phyloP scores from a whole-genome alignment of 1,140 invertebrate species.

The Hycleus cichorii region DNA sequence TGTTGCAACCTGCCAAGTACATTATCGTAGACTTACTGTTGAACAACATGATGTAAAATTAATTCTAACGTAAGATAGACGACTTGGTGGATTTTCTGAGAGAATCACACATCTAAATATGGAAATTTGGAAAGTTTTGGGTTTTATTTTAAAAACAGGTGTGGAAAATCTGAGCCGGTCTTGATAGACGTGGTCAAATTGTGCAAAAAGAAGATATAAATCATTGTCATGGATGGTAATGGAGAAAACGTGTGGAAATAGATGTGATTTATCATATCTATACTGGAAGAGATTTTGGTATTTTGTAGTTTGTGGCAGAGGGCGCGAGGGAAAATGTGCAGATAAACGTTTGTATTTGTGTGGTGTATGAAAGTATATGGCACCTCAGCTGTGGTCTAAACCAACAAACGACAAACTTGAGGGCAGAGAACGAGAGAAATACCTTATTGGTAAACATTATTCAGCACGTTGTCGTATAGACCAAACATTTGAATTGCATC shows the following conservation, averaged over 20 bases:
- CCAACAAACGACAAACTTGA: background rate
- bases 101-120: no score
- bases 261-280: conserved; percentile 21
- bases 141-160: background rate
- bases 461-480: background rate
- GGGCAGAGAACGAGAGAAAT: conserved; percentile 3
- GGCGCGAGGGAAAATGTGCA: no score
- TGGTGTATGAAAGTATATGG: background rate
- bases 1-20: no score
- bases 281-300: background rate
- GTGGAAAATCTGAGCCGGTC: conserved; percentile 1
- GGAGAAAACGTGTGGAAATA: conserved; percentile 18
- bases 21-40: no score
- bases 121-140: no score
- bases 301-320: background rate
- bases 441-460: conserved; percentile 20
- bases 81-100: no score
- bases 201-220: conserved; percentile 16
- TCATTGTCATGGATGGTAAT: conserved; percentile 17
- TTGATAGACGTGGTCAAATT: conserved; percentile 20
- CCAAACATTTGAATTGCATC: conserved; percentile 10
- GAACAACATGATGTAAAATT: no score
- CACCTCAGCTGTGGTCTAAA: conserved; percentile 17
- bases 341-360: no score
- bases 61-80: no score